Conservation (phyloP, 1,140 invertebrate genomes). For the Atopsyche davidsoni region DNA sequence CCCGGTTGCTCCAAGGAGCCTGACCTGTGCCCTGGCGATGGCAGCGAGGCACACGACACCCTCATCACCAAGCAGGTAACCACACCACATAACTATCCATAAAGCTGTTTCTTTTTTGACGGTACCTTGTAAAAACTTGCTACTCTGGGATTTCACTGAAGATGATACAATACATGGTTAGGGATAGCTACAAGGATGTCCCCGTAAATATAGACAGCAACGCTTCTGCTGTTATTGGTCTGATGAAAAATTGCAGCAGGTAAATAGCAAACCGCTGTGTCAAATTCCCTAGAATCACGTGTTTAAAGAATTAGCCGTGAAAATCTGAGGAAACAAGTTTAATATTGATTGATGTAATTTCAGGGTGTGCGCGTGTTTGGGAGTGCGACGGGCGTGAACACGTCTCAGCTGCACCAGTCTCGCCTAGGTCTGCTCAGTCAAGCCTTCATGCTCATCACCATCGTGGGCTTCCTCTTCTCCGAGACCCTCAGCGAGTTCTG, state of each 20-base stretch:
- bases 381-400: slow-evolving; percentile 58
- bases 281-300: no score
- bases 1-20: slow-evolving; percentile 22
- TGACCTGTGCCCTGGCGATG: slow-evolving; percentile 29
- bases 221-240: no score
- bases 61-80: slow-evolving; percentile 46
- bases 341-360: slow-evolving; percentile 6
- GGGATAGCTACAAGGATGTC: no score
- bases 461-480: slow-evolving; percentile 81
- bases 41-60: slow-evolving; percentile 41
- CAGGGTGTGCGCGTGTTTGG: slow-evolving; percentile 26
- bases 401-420: slow-evolving; percentile 87
- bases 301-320: no score
- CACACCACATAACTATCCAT: not conserved
- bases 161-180: no score
- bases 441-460: slow-evolving; percentile 77
- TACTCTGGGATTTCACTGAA: no score
- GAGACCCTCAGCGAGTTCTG: slow-evolving; percentile 87
- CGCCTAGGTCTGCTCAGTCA: slow-evolving; percentile 81
- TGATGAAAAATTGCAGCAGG: no score
- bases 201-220: no score
- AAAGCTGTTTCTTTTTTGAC: not conserved
- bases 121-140: no score
- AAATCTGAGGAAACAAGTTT: no score
- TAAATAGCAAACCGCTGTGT: no score